These are phyloP conservation scores for Passerina amoena DNA, from an alignment of 2,113 vertebrate species.

Conservation along the genomic window DNA sequence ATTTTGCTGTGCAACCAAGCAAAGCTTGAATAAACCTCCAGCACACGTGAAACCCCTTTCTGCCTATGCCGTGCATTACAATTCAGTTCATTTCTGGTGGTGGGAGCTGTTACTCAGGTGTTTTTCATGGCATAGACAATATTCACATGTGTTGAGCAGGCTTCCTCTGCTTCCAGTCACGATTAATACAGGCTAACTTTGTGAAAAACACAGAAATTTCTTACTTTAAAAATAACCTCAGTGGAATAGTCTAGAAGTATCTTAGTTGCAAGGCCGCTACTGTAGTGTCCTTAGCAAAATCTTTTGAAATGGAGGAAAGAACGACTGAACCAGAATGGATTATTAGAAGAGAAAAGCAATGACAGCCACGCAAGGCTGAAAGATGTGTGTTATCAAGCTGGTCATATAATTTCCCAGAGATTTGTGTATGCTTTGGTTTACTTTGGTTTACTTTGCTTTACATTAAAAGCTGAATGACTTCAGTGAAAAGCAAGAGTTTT, in stretches of 20 bases:
- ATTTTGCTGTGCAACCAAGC: not conserved
- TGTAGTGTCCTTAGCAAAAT: not conserved
- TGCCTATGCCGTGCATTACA: not conserved
- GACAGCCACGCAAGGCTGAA: not conserved
- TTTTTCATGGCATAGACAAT: not conserved
- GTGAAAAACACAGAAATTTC: not conserved
- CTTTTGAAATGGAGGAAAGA: not conserved
- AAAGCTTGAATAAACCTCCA: not conserved
- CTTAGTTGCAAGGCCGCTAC: not conserved
- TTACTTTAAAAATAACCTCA: not conserved
- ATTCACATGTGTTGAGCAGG: not conserved
- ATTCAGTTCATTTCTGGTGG: not conserved
- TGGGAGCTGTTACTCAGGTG: not conserved
- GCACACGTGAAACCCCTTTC: not conserved
- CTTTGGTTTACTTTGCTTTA: not conserved
- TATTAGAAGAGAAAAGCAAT: not conserved
- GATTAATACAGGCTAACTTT: fast-evolving
- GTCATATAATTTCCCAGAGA: not conserved
- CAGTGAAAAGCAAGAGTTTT: not conserved
- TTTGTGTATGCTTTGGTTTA: not conserved
- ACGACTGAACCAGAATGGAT: not conserved
- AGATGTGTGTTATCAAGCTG: not conserved
- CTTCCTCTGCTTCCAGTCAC: not conserved
- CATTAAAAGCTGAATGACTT: not conserved
- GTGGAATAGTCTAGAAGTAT: not conserved